Evolutionary conservation across 2,113 vertebrate species (phyloP).

Genomic region (Chinchilla lanigera): DNA sequence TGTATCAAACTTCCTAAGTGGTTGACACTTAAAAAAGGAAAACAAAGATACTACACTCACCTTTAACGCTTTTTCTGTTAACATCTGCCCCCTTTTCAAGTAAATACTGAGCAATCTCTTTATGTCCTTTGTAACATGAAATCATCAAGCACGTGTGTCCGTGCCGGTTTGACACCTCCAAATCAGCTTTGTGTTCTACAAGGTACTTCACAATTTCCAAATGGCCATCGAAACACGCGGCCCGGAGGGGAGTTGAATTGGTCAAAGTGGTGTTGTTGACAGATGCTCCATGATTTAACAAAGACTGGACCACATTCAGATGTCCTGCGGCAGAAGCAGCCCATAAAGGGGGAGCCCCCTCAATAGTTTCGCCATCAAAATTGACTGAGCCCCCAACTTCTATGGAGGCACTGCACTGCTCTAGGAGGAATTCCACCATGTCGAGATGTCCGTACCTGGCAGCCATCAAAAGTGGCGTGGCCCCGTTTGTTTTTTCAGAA

Average conservation of each 20-base stretch:
- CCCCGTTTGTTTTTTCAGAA: constrained; percentile 97
- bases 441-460: constrained; percentile 98
- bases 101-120: constrained; percentile 97
- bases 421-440: constrained; percentile 96
- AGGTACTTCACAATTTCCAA: constrained; percentile 97
- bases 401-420: constrained; percentile 95
- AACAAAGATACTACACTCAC: constrained; percentile 83
- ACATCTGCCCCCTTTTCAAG: constrained; percentile 98
- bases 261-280: constrained; percentile 99
- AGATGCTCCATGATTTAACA: constrained; percentile 95
- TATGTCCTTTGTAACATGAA: constrained; percentile 99
- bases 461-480: constrained; percentile 97
- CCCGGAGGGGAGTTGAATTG: constrained; percentile 96
- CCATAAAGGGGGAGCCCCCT: constrained; percentile 97
- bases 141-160: constrained; percentile 99
- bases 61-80: constrained; percentile 99
- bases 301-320: constrained; percentile 96
- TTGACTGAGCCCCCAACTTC: constrained; percentile 97
- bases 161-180: constrained; percentile 98
- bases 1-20: constrained; percentile 27
- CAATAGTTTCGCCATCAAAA: constrained; percentile 98
- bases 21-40: constrained; percentile 25
- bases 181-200: constrained; percentile 97
- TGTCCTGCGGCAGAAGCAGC: constrained; percentile 97
- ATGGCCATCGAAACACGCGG: constrained; percentile 98